Percentiles rank a stretch among this genome's conserved stretches.
These are phyloP conservation scores for Campoletis sonorensis DNA, from an alignment of 1,140 invertebrate genomes.

Conservation along the genomic window DNA sequence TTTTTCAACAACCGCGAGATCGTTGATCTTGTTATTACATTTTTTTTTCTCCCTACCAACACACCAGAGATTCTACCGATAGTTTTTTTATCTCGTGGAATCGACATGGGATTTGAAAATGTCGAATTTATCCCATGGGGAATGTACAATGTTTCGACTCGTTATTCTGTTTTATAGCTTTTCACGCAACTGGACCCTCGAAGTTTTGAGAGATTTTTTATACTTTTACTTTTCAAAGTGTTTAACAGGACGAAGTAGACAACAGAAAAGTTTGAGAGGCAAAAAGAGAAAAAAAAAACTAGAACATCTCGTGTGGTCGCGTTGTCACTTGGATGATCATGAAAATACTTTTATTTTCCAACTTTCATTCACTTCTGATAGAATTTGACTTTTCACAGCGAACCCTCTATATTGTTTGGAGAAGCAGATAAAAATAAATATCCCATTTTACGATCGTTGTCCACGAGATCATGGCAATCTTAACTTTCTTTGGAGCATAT, in stretches of 20 bases:
- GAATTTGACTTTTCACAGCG: too few species aligned
- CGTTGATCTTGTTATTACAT: too few species aligned
- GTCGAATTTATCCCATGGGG: neutral
- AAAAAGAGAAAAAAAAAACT: neutral
- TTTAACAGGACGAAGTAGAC: neutral
- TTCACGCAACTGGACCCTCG: neutral
- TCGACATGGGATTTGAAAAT: neutral
- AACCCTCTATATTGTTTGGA: too few species aligned
- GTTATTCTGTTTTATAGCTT: neutral
- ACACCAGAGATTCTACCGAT: too few species aligned
- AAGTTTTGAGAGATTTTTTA: neutral
- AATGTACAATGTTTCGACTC: neutral
- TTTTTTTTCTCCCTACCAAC: too few species aligned
- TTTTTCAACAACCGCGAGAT: too few species aligned
- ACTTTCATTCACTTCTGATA: neutral
- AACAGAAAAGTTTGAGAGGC: neutral
- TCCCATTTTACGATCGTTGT: too few species aligned
- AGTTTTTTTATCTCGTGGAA: neutral
- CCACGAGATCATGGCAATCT: too few species aligned
- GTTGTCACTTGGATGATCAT: neutral
- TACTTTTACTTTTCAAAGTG: constrained; percentile 16
- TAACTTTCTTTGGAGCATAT: too few species aligned
- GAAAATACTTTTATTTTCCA: neutral
- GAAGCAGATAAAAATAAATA: too few species aligned
- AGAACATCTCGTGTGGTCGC: neutral